Base-by-base conservation (phyloP, 1,140 invertebrate genomes). In the Geopemphigus sp. region DNA sequence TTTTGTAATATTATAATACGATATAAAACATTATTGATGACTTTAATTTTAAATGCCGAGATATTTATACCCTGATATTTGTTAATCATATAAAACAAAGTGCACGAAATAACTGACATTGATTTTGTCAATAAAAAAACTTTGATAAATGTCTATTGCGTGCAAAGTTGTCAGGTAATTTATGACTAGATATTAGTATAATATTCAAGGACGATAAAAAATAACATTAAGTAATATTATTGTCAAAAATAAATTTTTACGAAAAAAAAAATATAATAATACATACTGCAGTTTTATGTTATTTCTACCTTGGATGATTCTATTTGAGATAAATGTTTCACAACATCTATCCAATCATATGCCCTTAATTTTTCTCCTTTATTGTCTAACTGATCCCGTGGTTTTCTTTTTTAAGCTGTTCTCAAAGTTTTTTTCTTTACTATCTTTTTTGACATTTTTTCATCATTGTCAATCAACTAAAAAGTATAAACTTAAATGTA, bases 321-420 rank as follows among this genome's bases (percentile, higher is more conserved):
- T 81, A 91, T 92, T 85, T 98, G 95, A n/a, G 93, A 95, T 54
- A 98, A 88, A 87, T 98, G 96, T 87, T 95, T 96, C 39, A 98
- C 91, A 81, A 98, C 91, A 85, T 98, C 96, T 5, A 98, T 91
- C 96, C 96, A 98, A 86, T 98, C 90, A 90, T 91, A 95, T 4
- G 96, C 96, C 39, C 96, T 87, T 1, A 93, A 92, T 82, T 89
- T 90, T 83, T 97, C 94, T 1, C 95, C 95, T 81, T 92, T 92
- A 14, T 88, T 87, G 87, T 96, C 93, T 0, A 91, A 87, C 81
- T 90, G 87, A 84, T 95, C 93, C 91, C 94, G 96, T 83, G 95
- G 91, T 81, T 91, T 89, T 32, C 95, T 88, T 85, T 98, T 98
- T 86, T 98, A 95, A 2, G 94, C 89, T 87, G 98, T 98, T 15